These are phyloP conservation scores for Tylochromis polylepis DNA, from an alignment of 2,113 vertebrate genomes.

Conservation along the genomic window DNA sequence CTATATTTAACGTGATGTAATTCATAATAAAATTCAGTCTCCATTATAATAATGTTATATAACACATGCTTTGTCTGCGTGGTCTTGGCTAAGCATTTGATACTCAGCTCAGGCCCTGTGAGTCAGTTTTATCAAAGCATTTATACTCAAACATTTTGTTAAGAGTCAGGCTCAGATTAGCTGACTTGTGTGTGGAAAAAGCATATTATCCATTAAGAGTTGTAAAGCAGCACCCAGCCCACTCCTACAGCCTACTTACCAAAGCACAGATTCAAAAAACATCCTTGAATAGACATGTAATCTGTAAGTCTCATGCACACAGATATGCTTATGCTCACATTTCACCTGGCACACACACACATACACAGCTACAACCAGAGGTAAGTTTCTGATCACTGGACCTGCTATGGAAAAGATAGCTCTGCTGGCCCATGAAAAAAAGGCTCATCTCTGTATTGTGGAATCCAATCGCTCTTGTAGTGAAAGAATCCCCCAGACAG, in stretches of 20 bases:
- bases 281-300: conserved; percentile 6
- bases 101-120: background rate
- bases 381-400: conserved; percentile 29
- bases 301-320: conserved; percentile 7
- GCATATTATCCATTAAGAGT: background rate
- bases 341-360: conserved; percentile 20
- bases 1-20: background rate
- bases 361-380: conserved; percentile 3
- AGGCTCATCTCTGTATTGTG: conserved; percentile 32
- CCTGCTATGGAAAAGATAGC: conserved; percentile 23
- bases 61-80: background rate
- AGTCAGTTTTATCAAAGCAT: background rate
- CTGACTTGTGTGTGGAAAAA: background rate
- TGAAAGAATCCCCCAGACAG: conserved; percentile 53
- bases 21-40: background rate
- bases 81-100: background rate
- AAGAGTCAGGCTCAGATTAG: background rate
- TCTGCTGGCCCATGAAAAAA: conserved; percentile 11
- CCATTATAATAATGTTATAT: background rate
- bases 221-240: background rate
- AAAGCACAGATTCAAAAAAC: background rate
- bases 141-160: background rate
- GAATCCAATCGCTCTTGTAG: conserved; percentile 59
- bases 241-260: background rate
- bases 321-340: conserved; percentile 26